Evolutionary conservation across 2,113 vertebrate species (phyloP).

Genomic region (Lanius ludovicianus): DNA sequence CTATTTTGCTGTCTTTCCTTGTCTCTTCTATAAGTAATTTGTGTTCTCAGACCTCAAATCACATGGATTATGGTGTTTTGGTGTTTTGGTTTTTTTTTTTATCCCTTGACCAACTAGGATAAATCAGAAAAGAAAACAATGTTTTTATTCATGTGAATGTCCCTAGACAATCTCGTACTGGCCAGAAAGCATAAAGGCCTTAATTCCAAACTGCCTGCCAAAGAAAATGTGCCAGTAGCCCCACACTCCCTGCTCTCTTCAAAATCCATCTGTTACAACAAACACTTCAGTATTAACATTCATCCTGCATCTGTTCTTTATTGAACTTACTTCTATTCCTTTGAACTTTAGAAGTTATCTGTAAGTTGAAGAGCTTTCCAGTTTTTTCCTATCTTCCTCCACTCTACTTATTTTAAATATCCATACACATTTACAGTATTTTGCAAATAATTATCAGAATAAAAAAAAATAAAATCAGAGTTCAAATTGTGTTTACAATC

Average conservation of each 20-base stretch:
- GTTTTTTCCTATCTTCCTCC: not conserved
- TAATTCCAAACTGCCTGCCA: not conserved
- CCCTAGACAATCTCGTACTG: not conserved
- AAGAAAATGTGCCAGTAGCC: not conserved
- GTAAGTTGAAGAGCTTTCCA: not conserved
- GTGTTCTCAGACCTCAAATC: not conserved
- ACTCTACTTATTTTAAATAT: not conserved
- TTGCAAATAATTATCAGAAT: not conserved
- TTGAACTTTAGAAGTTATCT: not conserved
- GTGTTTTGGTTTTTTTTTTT: not conserved
- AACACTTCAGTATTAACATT: not conserved
- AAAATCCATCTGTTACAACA: constrained; percentile 17
- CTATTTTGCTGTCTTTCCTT: not conserved
- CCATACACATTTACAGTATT: not conserved
- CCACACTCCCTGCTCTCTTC: not conserved
- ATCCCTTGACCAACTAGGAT: not conserved
- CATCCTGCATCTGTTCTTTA: not conserved
- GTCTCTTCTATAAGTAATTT: not conserved
- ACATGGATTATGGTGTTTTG: not conserved
- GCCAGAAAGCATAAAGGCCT: not conserved
- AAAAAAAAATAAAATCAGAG: not conserved
- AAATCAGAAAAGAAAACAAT: not conserved
- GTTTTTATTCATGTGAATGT: not conserved
- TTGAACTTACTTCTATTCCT: not conserved
- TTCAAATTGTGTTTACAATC: not conserved